Evolutionary conservation across 92 coral and sea anemone genomes (phyloP).

Genomic region (Umimayanthus chanpuru): DNA sequence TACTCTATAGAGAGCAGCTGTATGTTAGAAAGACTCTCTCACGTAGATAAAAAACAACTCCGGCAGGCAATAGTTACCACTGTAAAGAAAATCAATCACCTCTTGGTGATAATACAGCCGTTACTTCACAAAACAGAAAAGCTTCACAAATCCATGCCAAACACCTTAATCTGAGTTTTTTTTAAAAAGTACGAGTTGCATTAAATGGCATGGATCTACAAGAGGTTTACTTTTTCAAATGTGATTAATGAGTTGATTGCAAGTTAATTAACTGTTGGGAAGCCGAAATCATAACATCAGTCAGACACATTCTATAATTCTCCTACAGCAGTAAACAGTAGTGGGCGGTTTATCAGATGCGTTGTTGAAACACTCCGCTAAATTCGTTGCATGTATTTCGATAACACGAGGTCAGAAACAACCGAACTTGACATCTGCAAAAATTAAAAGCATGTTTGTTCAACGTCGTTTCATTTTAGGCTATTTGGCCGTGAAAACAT

Average conservation of each 20-base stretch:
- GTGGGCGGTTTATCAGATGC: background rate
- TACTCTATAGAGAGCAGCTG: background rate
- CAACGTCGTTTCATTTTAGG: background rate
- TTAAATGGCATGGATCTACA: background rate
- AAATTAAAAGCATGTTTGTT: constrained; percentile 10
- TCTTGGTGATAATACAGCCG: background rate
- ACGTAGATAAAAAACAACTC: background rate
- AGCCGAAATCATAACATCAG: constrained; percentile 3
- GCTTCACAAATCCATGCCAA: background rate
- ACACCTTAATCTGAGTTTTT: background rate
- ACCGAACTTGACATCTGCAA: background rate
- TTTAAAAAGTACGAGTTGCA: no score
- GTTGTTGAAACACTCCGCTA: constrained; percentile 17
- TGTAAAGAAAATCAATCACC: background rate
- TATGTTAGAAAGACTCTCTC: background rate
- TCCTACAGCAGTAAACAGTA: background rate
- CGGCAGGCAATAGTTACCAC: background rate
- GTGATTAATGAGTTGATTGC: constrained; percentile 24
- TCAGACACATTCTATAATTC: background rate
- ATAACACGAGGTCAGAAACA: background rate
- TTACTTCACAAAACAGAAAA: background rate
- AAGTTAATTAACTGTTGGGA: constrained; percentile 2
- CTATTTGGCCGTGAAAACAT: constrained; percentile 17
- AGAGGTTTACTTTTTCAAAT: background rate
- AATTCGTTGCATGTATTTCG: constrained; percentile 32